Base-by-base conservation (phyloP, 92 coral and sea anemone species). In the Phenganax stokvisi region DNA sequence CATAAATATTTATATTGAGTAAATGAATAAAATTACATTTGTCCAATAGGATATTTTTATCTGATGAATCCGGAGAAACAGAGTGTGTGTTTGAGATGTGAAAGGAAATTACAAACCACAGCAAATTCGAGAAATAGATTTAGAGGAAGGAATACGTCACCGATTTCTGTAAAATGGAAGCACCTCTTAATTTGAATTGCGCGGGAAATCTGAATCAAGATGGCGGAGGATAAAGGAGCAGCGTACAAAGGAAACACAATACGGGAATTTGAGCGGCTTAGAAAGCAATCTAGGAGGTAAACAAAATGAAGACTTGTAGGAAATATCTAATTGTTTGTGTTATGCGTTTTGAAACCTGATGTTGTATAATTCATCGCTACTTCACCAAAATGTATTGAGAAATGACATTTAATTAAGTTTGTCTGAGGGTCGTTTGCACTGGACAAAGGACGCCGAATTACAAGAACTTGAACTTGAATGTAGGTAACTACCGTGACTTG, bases 381-480 rank as follows among this genome's bases (percentile, higher is more conserved):
- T 20, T 20, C 25, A 16, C 27, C 27, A 10, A 44, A 65, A 65
- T 10, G 30, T 4, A 65, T 44, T 17, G 27, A 65, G 31, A 28
- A 9, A 65, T 17, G 25, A 28, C 10, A 9, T 10, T 65, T 52
- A 8, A 12, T 13, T 60, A 79, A 20, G 83, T 15, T 58, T 51
- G 54, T 76, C 81, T 12, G 70, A 76, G 16, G 81, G 81, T 11
- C 81, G 71, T 52, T 79, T 79, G 65, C 83, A 79, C 56, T 79
- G 74, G 72, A 65, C 54, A 31, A 79, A 79, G 53, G 83, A 79
- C 53, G 83, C 37, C 6, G 83, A 79, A 17, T 52, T 79, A 15
- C 20, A 11, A 6, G 83, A 79, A 79, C 83, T 79, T 79, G 74
- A 79, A n/a, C 67, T 62, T 51, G 74, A 79, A 79, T 79, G 83